Evolutionary conservation across 2,797 vertebrate genomes (phyloP), one percentile per base, ranked within the genome.

Genomic region (Onychomys arenicola): DNA sequence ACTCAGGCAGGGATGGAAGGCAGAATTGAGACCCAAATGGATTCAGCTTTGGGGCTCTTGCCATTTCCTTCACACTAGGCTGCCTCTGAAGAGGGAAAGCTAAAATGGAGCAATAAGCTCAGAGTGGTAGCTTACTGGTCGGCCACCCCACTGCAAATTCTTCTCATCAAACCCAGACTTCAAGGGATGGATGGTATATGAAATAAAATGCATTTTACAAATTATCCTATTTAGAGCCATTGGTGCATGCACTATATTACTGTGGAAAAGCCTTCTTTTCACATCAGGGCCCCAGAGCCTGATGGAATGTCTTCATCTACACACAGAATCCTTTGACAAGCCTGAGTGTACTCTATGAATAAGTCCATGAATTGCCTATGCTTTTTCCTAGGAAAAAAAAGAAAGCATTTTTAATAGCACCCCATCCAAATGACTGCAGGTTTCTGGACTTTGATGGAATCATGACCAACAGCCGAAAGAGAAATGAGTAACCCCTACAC

Each of bases 211-310:
- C 67, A 46, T 92, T 96, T 96, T 88, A 85, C 57, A 88, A 88
- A 88, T 76, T 57, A 83, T 88, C 32, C 46, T 77, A 49, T 91
- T 93, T 77, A 34, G 46, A 95, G 65, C 84, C 94, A 90, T 0
- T 37, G 80, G 94, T 59, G 76, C 73, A 63, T n/a, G n/a, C 76
- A 84, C 77, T 90, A 9, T 23, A 85, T 93, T 82, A 67, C 76
- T 85, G 80, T 3, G 65, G 95, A 73, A 94, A 95, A 83, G 52
- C 3, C 37, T 94, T 83, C 65, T 71, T 96, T 96, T 95, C 59
- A 84, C 13, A 61, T 86, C 82, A 92, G 63, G 27, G 59, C 75
- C 59, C 94, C 85, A 49, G 21, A 81, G 59, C 75, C 25, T 81
- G 9, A 83, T 34, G 63, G 55, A 29, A 52, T 55, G 52, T 81